Evolutionary conservation across 2,888 invertebrate genomes (phyloP).

Genomic region (Nephrocerus scutellatus): DNA sequence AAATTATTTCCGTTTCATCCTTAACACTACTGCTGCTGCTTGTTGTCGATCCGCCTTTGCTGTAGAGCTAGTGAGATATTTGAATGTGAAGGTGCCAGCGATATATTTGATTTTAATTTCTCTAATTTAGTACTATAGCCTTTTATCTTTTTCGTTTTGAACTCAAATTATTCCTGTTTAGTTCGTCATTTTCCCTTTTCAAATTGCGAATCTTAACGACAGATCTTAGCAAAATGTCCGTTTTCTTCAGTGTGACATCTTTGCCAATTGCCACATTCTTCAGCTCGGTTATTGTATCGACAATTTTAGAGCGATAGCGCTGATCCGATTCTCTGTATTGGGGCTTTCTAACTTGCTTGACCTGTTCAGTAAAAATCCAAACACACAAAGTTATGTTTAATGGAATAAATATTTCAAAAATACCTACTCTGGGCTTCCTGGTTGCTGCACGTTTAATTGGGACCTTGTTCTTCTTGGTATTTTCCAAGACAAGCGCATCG

Average conservation of each 20-base stretch:
- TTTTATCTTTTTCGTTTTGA: conserved; percentile 53
- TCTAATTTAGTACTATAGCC: conserved; percentile 55
- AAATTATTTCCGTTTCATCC: conserved; percentile 35
- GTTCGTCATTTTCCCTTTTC: conserved; percentile 74
- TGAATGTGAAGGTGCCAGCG: conserved; percentile 64
- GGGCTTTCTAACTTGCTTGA: conserved; percentile 70
- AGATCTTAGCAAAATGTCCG: conserved; percentile 90
- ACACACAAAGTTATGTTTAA: background rate
- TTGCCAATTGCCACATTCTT: conserved; percentile 93
- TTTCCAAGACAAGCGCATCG: conserved; percentile 69
- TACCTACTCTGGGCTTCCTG: conserved; percentile 60
- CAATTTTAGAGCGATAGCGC: conserved; percentile 95
- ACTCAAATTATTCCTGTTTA: conserved; percentile 79
- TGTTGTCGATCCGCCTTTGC: conserved; percentile 49
- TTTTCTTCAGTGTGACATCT: conserved; percentile 91
- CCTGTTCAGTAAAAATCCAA: conserved; percentile 21
- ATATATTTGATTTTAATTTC: conserved; percentile 67
- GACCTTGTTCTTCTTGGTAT: conserved; percentile 61
- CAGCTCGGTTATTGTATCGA: conserved; percentile 94
- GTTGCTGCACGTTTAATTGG: conserved; percentile 71
- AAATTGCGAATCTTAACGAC: conserved; percentile 92
- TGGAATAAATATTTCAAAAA: background rate
- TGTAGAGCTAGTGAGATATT: conserved; percentile 64
- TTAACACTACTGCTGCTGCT: conserved; percentile 44
- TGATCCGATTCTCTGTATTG: conserved; percentile 99